Evolutionary conservation across 2,888 invertebrate species (phyloP).

Genomic region (Nebria brevicollis): DNA sequence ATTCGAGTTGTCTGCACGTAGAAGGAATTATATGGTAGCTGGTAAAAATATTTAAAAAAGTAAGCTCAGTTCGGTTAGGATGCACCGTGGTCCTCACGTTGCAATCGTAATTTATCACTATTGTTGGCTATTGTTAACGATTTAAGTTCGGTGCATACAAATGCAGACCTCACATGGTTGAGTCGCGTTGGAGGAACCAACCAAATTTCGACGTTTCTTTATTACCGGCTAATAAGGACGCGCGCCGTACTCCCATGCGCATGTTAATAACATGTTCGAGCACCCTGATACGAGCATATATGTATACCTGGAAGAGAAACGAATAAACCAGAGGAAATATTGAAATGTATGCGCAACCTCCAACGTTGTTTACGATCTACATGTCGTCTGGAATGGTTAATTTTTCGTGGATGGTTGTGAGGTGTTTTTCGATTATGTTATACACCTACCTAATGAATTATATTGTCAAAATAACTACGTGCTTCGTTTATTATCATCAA

Average conservation of each 20-base stretch:
- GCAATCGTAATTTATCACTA: conserved; percentile 60
- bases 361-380: neutral
- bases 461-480: neutral
- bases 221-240: conserved; percentile 1
- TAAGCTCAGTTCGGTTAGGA: neutral
- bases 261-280: neutral
- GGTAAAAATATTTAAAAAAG: too few species aligned
- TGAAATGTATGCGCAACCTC: neutral
- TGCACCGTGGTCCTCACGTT: neutral
- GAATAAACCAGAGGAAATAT: neutral
- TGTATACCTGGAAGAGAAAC: neutral
- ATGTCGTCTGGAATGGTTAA: neutral
- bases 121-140: conserved; percentile 62
- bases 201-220: neutral
- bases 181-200: neutral
- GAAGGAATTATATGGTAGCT: too few species aligned
- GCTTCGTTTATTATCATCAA: neutral
- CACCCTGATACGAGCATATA: neutral
- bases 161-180: conserved; percentile 58
- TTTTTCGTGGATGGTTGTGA: neutral
- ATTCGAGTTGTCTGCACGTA: too few species aligned
- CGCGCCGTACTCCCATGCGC: neutral
- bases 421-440: neutral
- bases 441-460: neutral
- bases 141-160: conserved; percentile 58